phyloP scores from a whole-genome alignment of 2,113 vertebrate genomes.

The Climacteris rufus region DNA sequence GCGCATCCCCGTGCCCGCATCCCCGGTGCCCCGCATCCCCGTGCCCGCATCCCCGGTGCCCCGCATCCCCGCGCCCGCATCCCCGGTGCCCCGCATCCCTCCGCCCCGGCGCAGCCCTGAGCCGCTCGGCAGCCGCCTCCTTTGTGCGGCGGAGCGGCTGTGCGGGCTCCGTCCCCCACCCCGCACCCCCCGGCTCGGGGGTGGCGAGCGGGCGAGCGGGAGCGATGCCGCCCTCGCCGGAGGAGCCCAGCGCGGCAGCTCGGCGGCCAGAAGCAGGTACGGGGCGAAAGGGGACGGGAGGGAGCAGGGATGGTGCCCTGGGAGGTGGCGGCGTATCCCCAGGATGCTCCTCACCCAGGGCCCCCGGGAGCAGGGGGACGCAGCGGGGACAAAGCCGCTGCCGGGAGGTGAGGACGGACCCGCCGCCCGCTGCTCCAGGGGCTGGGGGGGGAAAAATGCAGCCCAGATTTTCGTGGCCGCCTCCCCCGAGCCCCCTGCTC shows the following conservation, averaged over 20 bases:
- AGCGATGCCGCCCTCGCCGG: background rate
- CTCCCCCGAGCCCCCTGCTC: background rate
- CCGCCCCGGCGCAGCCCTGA: background rate
- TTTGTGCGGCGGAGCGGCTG: background rate
- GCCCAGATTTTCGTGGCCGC: background rate
- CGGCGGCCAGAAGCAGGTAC: background rate
- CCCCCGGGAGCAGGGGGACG: background rate
- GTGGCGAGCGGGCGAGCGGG: background rate
- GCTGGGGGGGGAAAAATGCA: background rate
- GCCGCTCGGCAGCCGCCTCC: background rate
- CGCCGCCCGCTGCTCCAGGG: background rate
- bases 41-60: no score
- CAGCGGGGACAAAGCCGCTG: background rate
- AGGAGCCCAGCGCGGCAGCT: background rate
- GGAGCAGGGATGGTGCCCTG: background rate
- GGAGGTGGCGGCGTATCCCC: background rate
- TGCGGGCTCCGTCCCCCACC: background rate
- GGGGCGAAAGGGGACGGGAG: background rate
- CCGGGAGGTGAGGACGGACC: background rate
- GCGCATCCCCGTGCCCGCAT: background rate
- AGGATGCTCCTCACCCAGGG: background rate
- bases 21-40: background rate
- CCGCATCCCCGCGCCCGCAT: background rate
- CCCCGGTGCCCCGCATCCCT: background rate
- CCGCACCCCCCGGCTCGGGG: background rate